Base-by-base conservation (phyloP, 2,888 invertebrate species). In the Cylloceria caligata region DNA sequence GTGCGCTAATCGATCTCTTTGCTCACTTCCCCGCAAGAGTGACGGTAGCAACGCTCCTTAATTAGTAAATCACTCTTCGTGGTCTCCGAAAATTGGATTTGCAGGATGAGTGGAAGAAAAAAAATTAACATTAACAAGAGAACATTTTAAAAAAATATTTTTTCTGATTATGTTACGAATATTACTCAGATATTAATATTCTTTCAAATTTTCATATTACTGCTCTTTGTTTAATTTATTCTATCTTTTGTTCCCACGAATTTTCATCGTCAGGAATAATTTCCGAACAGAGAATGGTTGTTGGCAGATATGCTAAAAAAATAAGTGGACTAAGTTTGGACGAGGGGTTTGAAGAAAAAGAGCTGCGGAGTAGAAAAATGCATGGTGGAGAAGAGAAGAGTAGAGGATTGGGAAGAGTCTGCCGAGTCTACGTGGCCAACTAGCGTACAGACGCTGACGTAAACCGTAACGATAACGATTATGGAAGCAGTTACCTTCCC, bases 381-480 rank as follows among this genome's bases (percentile, higher is more conserved):
- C 52, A 65, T n/a, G n/a, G n/a, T n/a, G n/a, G n/a, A 24, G 30
- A 27, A 77, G 60, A 45, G 21, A 49, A 68, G 42, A 30, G 21
- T 21, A 64, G 42, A 30, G 60, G 74, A 62, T 34, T 45, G 52
- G 75, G 27, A 76, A 55, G 71, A 68, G 78, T 74, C 69, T 60
- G 71, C 49, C 69, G 78, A 79, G 76, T 68, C 68, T 65, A 24
- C 60, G 68, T 57, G 75, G 57, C 65, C 78, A 73, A 80, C 80
- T 84, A 67, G 87, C 86, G 87, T 86, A 80, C 79, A 84, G 86
- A 83, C 88, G 88, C 89, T 89, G 90, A 90, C 92, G 91, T 92
- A 92, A 92, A 92, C 91, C 91, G 92, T 92, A 92, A 92, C 92
- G 92, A 91, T 92, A 92, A 93, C 91, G 92, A 91, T 92, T 92